Conservation (phyloP, 2,113 vertebrate genomes). For the Circaetus cinerascens region DNA sequence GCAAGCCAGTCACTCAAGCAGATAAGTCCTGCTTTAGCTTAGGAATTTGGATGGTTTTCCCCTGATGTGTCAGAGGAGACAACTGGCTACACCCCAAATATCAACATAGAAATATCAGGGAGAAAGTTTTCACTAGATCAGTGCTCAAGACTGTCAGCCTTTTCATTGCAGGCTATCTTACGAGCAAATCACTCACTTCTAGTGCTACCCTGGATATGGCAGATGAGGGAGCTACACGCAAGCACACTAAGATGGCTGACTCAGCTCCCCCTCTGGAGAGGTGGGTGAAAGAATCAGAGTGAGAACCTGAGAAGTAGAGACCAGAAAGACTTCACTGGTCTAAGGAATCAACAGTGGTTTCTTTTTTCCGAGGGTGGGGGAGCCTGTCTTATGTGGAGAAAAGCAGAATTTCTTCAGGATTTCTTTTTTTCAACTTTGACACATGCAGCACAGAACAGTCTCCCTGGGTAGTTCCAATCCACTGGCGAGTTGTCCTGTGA, state of each 20-base stretch:
- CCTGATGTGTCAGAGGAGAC: background rate
- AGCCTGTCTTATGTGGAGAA: background rate
- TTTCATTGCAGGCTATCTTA: background rate
- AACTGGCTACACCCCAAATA: background rate
- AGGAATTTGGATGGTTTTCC: background rate
- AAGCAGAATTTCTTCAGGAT: background rate
- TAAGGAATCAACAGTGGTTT: background rate
- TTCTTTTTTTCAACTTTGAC: background rate
- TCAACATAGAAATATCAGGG: background rate
- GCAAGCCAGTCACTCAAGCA: background rate
- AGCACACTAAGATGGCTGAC: background rate
- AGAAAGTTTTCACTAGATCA: background rate
- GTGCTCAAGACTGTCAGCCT: background rate
- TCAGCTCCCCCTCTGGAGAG: background rate
- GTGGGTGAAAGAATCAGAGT: background rate
- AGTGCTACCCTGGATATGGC: background rate
- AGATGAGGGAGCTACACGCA: background rate
- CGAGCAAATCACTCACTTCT: accelerated
- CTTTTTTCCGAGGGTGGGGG: background rate
- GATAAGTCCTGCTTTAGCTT: background rate
- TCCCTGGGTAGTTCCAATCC: background rate
- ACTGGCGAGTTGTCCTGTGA: background rate
- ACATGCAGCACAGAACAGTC: background rate
- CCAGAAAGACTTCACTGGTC: background rate
- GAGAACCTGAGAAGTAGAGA: background rate